Evolutionary conservation across 2,888 invertebrate species (phyloP), one percentile per base, ranked within the genome.

Genomic region (Heteropelma amictum): DNA sequence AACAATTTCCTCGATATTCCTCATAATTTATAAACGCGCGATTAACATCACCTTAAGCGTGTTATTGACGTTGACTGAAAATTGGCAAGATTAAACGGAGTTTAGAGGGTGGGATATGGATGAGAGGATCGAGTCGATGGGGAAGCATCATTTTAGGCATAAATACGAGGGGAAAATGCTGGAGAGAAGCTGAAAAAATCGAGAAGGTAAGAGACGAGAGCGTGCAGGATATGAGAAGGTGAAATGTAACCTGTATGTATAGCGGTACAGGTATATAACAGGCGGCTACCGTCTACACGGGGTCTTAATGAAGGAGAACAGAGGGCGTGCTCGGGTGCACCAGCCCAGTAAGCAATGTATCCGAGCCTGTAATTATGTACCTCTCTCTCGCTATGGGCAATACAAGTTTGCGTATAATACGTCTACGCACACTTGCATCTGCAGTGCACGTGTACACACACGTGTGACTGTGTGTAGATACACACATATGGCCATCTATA

Each of bases 241-340:
- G 75, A 72, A 77, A 75, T 75, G 75, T 71, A 75, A 65, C 47
- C 54, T 49, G 69, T 30, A 58, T 30, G n/a, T n/a, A n/a, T 64
- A 14, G 61, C 6, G 21, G 77, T 58, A 77, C 54, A 58, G 68
- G 70, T 72, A 63, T 69, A 83, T 84, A 87, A 86, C 87, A 86
- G 87, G 83, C 86, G 84, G 87, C 87, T 87, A 87, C 87, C 86
- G 86, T 84, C 84, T 80, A 83, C 81, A 64, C 69, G 65, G 79
- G 80, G 79, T 82, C 84, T 87, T 87, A 87, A 87, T 85, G 86
- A 87, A 87, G 86, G 85, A 84, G 86, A 87, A 83, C 86, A 84
- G 87, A 87, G 86, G 87, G 87, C 87, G 87, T 86, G 86, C 84
- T 85, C 87, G 84, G 85, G 84, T 85, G 85, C 87, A 85, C 85